Evolutionary conservation across 2,888 invertebrate species (phyloP).

Genomic region (Andrena dorsata): DNA sequence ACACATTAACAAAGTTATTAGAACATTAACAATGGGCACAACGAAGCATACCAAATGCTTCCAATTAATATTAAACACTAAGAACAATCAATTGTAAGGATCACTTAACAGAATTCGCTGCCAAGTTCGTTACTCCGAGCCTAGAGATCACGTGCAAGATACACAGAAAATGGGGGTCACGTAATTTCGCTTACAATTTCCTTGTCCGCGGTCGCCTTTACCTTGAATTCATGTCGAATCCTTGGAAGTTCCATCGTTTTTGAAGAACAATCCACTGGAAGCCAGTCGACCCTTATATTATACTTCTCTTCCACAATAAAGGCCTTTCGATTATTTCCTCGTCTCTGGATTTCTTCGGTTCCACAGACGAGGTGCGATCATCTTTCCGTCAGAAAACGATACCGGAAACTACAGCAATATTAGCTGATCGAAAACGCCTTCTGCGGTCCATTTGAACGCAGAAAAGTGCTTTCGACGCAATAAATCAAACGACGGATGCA

Average conservation of each 20-base stretch:
- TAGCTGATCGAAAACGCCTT: constrained; percentile 51
- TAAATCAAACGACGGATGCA: not conserved
- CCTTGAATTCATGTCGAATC: constrained; percentile 21
- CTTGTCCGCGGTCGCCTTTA: not conserved
- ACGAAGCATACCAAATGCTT: too few relatives aligned
- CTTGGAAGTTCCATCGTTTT: constrained; percentile 18
- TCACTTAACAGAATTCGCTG: not conserved
- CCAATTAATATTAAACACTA: not conserved
- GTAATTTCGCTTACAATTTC: constrained; percentile 24
- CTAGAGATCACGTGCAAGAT: constrained; percentile 1
- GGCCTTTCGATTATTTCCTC: constrained; percentile 50
- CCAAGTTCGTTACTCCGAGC: not conserved
- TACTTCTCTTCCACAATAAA: constrained; percentile 31
- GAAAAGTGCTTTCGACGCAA: not conserved
- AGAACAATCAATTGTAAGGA: not conserved
- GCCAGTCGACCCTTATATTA: constrained; percentile 25
- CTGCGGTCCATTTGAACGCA: not conserved
- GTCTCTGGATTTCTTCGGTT: constrained; percentile 25
- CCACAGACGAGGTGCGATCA: constrained; percentile 40
- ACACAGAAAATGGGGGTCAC: not conserved
- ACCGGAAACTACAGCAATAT: constrained; percentile 45
- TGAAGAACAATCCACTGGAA: constrained; percentile 24
- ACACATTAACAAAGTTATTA: too few relatives aligned
- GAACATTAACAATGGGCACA: too few relatives aligned
- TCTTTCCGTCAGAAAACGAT: constrained; percentile 36